Base-by-base conservation (phyloP, 2,888 invertebrate genomes). In the Trimorus sp. region DNA sequence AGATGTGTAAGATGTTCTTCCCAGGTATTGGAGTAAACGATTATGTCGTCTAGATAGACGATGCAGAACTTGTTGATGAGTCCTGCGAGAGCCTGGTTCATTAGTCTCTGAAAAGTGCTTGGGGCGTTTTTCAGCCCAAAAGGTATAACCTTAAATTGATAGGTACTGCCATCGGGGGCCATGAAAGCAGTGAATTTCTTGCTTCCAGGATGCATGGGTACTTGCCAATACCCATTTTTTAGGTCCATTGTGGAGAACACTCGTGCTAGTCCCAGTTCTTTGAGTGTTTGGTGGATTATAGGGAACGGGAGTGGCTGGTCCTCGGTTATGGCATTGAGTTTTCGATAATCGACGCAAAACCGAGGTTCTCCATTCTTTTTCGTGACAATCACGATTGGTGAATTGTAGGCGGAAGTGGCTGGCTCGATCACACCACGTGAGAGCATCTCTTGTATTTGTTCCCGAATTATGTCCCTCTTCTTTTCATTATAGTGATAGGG, bases 1-100 rank as follows among this genome's bases (percentile, higher is more conserved):
- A 88, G 62, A 42, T 87, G 86, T 0, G 16, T 3, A 0, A 86
- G 69, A 58, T 86, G 87, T 7, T 85, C 82, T 1, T 82, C 76
- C 71, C 65, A 82, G 0, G 42, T 71, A 0, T 66, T n/a, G 0
- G 85, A 84, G 62, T 80, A 86, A 8, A 87, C 58, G 7, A 89
- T 86, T 4, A 89, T 86, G 59, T 89, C 88, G 42, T 89, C 89
- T 1, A 89, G 65, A 63, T 89, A 89, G 0, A 85, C 87, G 0
- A 84, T 37, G 26, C 84, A 83, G 54, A 84, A 76, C 0, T 83
- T 15, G 7, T 80, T 70, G 0, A 86, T 42, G 26, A 79, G 83
- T 0, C 86, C 86, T 0, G 60, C 53, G 0, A 86, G 82, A 0
- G 87, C 86, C 8, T 85, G 84, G 7, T 63, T 76, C 85, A 88